phyloP scores from a whole-genome alignment of 2,113 vertebrate species.

The Shinisaurus crocodilurus region DNA sequence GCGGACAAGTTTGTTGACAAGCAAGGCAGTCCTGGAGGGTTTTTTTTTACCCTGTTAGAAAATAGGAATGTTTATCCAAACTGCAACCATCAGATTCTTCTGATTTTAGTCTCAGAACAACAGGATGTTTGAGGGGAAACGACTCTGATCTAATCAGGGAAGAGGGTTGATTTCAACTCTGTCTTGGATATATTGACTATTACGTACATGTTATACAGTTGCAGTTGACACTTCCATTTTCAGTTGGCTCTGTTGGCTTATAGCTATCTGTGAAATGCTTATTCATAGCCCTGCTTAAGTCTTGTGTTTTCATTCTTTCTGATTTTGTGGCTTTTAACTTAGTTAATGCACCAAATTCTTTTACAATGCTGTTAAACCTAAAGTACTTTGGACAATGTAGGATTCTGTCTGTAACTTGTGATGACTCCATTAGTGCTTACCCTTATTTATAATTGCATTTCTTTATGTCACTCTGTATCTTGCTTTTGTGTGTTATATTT shows the following conservation, averaged over 20 bases:
- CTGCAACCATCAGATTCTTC: background rate
- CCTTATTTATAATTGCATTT: background rate
- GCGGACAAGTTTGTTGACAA: no score
- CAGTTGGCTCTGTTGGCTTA: background rate
- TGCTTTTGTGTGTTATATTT: no score
- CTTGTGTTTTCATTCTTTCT: background rate
- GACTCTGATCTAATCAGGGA: background rate
- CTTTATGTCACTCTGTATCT: no score
- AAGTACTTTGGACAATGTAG: background rate
- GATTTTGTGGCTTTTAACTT: background rate
- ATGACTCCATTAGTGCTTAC: background rate
- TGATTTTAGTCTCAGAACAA: background rate
- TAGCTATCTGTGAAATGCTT: background rate
- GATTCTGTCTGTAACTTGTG: background rate
- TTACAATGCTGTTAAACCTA: background rate
- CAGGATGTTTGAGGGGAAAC: background rate
- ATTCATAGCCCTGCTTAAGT: background rate
- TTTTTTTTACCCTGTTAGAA: background rate
- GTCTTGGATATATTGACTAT: background rate
- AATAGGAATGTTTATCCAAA: background rate
- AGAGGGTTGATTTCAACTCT: no score
- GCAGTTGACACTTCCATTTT: background rate
- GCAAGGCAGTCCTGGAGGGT: no score
- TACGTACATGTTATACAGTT: background rate
- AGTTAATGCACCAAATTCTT: background rate